phyloP scores from a whole-genome alignment of 2,888 invertebrate genomes.

The Pammene fasciana region DNA sequence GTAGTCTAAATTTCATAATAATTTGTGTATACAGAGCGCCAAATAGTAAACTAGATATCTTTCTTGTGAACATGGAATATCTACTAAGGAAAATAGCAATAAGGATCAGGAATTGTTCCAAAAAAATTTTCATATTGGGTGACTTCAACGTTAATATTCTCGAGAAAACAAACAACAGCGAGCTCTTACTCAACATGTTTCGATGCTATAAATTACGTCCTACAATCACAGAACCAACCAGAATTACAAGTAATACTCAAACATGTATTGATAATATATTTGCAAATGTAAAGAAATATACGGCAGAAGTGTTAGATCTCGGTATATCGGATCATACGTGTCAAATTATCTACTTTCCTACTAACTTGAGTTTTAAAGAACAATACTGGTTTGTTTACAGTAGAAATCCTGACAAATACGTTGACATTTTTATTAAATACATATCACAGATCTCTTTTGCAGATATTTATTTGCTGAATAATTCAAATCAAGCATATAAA shows the following conservation, averaged over 20 bases:
- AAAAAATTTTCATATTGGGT: not conserved
- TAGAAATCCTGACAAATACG: not conserved
- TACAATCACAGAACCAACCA: slow-evolving; percentile 1
- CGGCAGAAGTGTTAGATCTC: not conserved
- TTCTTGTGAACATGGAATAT: slow-evolving; percentile 17
- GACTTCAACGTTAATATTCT: slow-evolving; percentile 8
- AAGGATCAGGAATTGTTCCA: slow-evolving; percentile 7
- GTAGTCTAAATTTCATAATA: not conserved
- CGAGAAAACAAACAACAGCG: slow-evolving; percentile 8
- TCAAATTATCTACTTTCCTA: not conserved
- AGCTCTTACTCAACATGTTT: slow-evolving; percentile 1
- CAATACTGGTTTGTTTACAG: slow-evolving; percentile 2
- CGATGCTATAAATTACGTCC: not conserved
- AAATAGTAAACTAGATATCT: slow-evolving; percentile 9
- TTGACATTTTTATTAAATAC: slow-evolving; percentile 21
- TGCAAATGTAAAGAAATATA: not conserved
- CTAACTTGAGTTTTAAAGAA: slow-evolving; percentile 13
- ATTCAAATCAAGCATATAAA: slow-evolving; percentile 1
- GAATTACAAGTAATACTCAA: not conserved
- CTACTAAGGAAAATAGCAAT: slow-evolving; percentile 14
- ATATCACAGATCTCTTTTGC: slow-evolving; percentile 11
- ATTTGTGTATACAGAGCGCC: slow-evolving; percentile 1
- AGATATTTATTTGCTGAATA: not conserved
- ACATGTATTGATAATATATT: slow-evolving; percentile 12
- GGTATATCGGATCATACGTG: slow-evolving; percentile 2